A percentile compares a stretch with the other conserved stretches of the same genome.
These are phyloP conservation scores for Pycnomerus fuliginosus DNA, from an alignment of 2,888 invertebrate species.

Conservation along the genomic window DNA sequence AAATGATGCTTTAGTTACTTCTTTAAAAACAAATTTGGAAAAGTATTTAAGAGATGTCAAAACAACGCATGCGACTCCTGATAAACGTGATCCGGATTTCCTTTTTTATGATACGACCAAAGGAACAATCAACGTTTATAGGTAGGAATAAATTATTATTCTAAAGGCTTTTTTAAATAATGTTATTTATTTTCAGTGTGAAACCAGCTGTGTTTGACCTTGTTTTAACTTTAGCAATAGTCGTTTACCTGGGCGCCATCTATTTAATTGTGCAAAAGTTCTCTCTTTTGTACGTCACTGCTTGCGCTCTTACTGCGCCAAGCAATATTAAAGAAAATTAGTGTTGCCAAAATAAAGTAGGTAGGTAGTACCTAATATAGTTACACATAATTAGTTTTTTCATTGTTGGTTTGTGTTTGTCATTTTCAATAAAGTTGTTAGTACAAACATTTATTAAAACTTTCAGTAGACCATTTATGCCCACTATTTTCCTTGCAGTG, in stretches of 20 bases:
- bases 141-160: conserved; percentile 56
- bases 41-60: conserved; percentile 79
- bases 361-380: not conserved
- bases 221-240: conserved; percentile 83
- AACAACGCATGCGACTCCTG: conserved; percentile 66
- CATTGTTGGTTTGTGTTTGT: conserved; percentile 2
- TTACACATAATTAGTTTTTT: not conserved
- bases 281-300: conserved; percentile 64
- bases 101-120: conserved; percentile 83
- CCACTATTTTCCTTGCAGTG: too few species aligned
- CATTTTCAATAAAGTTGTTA: conserved; percentile 11
- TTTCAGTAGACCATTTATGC: not conserved
- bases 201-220: conserved; percentile 98
- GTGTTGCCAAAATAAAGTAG: not conserved
- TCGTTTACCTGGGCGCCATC: conserved; percentile 79
- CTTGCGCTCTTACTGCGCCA: conserved; percentile 55
- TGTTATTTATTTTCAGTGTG: conserved; percentile 66
- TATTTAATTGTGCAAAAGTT: conserved; percentile 78
- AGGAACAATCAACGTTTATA: conserved; percentile 82
- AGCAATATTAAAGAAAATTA: conserved; percentile 34
- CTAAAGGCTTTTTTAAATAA: not conserved
- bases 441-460: not conserved
- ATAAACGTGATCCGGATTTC: conserved; percentile 90
- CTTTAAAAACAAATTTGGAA: conserved; percentile 70
- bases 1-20: conserved; percentile 66